These are phyloP conservation scores for Nebria brevicollis DNA, from an alignment of 2,888 invertebrate genomes.

Conservation along the genomic window DNA sequence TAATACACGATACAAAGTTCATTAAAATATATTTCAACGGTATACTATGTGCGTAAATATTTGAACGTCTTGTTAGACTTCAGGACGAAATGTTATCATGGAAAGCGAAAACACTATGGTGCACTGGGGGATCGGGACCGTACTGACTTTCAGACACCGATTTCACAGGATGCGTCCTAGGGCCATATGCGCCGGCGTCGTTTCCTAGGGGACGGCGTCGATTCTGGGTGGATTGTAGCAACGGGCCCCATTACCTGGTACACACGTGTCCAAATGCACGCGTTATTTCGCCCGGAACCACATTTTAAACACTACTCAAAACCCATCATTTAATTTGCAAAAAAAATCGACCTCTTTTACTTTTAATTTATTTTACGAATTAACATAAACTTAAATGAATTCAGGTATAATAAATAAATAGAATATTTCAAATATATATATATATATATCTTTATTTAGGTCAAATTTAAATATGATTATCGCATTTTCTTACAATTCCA, in stretches of 20 bases:
- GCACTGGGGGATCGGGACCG: neutral
- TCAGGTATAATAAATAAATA: neutral
- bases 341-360: neutral
- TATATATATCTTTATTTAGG: constrained; percentile 24
- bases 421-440: constrained; percentile 10
- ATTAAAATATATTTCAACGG: neutral
- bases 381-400: neutral
- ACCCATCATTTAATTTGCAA: neutral
- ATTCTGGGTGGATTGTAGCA: constrained; percentile 22
- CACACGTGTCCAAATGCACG: constrained; percentile 8
- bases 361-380: neutral
- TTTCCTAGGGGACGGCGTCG: constrained; percentile 36
- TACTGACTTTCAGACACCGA: constrained; percentile 16
- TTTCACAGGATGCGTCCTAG: constrained; percentile 11
- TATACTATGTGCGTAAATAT: neutral
- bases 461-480: constrained; percentile 5
- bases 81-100: neutral
- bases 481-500: neutral
- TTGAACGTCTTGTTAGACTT: neutral
- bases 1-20: neutral
- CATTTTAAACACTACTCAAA: neutral
- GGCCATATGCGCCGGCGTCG: constrained; percentile 11
- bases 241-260: neutral
- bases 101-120: neutral
- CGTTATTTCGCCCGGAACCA: neutral